These are phyloP conservation scores for Caenorhabditis briggsae DNA, from an alignment of 1,140 invertebrate genomes.

Conservation along the genomic window DNA sequence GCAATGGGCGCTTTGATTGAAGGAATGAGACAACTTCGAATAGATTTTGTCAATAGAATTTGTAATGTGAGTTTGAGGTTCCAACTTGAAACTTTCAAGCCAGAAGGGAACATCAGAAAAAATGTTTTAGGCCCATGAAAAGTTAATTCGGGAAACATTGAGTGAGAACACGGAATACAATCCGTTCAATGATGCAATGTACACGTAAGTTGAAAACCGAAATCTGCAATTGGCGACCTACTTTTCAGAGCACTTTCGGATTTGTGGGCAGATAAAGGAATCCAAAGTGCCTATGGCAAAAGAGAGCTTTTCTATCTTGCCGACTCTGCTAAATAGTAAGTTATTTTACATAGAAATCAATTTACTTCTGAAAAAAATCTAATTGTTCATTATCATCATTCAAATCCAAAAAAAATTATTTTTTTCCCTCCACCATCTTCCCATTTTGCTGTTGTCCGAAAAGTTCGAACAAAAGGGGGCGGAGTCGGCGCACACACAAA, in stretches of 20 bases:
- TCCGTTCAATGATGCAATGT: conserved; percentile 37
- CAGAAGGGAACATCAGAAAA: background rate
- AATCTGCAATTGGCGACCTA: background rate
- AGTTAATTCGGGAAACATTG: conserved; percentile 32
- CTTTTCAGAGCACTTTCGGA: conserved; percentile 54
- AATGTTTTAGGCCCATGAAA: conserved; percentile 41
- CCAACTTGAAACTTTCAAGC: background rate
- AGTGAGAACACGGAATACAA: conserved; percentile 34
- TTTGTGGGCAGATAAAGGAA: conserved; percentile 60
- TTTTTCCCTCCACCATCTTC: background rate
- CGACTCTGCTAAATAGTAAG: conserved; percentile 62
- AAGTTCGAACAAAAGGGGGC: background rate
- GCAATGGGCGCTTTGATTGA: conserved; percentile 58
- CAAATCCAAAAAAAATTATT: background rate
- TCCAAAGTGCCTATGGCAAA: conserved; percentile 53
- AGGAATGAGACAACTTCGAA: conserved; percentile 56
- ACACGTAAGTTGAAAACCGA: background rate
- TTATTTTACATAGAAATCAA: background rate
- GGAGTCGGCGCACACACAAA: background rate
- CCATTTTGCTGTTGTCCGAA: too few relatives aligned
- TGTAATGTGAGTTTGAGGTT: conserved; percentile 33
- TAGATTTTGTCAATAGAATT: conserved; percentile 36
- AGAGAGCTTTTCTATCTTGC: conserved; percentile 55
- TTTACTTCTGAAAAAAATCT: background rate
- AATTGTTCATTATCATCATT: too few relatives aligned